Base-by-base conservation (phyloP, 1,140 invertebrate genomes). In the Caenorhabditis inopinata region DNA sequence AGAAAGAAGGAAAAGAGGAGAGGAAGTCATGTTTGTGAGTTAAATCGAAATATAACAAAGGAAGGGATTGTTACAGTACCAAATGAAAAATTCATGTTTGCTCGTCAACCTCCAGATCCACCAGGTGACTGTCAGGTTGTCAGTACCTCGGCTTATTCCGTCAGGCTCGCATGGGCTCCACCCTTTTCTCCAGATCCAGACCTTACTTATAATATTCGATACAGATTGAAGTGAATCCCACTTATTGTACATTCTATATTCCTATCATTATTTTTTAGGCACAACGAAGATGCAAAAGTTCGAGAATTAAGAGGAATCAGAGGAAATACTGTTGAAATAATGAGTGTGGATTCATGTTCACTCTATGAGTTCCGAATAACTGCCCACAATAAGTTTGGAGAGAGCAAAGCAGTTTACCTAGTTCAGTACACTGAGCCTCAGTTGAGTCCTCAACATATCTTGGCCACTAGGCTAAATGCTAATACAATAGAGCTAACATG, bases 361-460 rank as follows among this genome's bases (percentile, higher is more conserved):
- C 82, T 88, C 14, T 88, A 88, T 78, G 87, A 88, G 74, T 88
- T 88, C 74, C 68, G 86, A 74, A 87, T 88, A 27, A 88, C 86
- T 14, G 87, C 87, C 27, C 85, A 88, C 48, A 87, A 84, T 12
- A 85, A 85, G 49, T 87, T 85, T 73, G 87, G 87, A 9, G 87
- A 88, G 75, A 85, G 85, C 48, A 88, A 88, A 76, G 84, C 87
- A 3, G 85, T 88, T 6, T 68, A 84, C 73, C 73, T 88, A 14
- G 87, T 88, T 14, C 87, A 88, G 53, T 88, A 88, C 68, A 88
- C 87, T 45, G 87, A 88, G 58, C 87, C 87, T 6, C 87, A 88
- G 73, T 75, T 88, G n/a, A 84, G 82, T 79, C 87, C 87, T 1
- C 87, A 88, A 74, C 87, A 88, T 51, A 87, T 88, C 51, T n/a